Percentiles rank a stretch among this genome's conserved stretches.
Conservation (phyloP, 2,797 vertebrate species). For the Australoheros facetus region DNA sequence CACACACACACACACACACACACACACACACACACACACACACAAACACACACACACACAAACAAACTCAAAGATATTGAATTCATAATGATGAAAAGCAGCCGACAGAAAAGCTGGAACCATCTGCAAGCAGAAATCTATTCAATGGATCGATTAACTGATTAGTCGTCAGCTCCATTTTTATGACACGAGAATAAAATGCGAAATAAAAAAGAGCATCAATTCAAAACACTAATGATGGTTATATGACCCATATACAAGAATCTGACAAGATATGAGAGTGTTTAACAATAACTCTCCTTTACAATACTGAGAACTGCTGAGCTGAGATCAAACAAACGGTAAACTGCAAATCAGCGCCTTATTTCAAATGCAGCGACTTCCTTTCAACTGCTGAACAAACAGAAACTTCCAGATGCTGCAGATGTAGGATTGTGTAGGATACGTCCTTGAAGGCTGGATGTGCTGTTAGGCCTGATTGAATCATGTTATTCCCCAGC, state of each 20-base stretch:
- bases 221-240: accelerated
- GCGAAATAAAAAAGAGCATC: neutral
- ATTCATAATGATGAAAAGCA: neutral
- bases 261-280: neutral
- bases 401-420: neutral
- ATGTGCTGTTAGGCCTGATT: neutral
- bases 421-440: neutral
- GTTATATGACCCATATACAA: neutral
- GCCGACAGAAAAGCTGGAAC: neutral
- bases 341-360: neutral
- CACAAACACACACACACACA: too few species aligned
- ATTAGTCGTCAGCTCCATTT: neutral
- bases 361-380: neutral
- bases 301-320: neutral
- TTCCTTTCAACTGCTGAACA: neutral
- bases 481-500: too few species aligned
- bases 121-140: neutral
- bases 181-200: neutral
- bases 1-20: too few species aligned
- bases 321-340: neutral
- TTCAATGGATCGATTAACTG: neutral
- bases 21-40: too few species aligned
- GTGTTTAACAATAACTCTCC: neutral
- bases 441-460: neutral
- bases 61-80: neutral